phyloP scores from a whole-genome alignment of 2,888 invertebrate genomes.

The Eristalis tenax region DNA sequence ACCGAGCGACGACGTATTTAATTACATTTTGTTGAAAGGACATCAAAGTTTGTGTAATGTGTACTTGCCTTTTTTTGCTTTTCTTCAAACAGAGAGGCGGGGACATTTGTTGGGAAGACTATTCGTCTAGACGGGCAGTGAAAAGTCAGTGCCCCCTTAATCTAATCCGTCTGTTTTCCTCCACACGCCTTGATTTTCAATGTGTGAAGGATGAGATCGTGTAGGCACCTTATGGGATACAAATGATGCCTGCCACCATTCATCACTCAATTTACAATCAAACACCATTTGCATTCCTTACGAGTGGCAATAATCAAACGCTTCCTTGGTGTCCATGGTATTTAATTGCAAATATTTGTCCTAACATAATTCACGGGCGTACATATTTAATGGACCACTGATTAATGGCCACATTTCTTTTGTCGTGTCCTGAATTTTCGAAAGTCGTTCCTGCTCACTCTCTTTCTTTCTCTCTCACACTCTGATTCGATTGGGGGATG shows the following conservation, averaged over 20 bases:
- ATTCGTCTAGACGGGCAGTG: constrained; percentile 48
- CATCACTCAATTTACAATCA: constrained; percentile 42
- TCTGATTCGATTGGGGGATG: too few species aligned
- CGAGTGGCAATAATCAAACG: constrained; percentile 32
- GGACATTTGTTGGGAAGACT: background rate
- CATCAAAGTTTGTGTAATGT: constrained; percentile 20
- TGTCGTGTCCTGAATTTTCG: background rate
- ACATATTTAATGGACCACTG: constrained; percentile 57
- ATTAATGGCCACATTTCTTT: constrained; percentile 57
- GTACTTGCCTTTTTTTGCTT: background rate
- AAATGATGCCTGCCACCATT: background rate
- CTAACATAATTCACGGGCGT: constrained; percentile 48
- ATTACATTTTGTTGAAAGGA: constrained; percentile 49
- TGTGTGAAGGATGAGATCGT: background rate
- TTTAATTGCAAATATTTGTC: constrained; percentile 62
- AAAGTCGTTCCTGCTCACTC: too few species aligned
- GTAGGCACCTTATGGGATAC: background rate
- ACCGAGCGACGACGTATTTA: constrained; percentile 38
- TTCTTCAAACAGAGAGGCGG: background rate
- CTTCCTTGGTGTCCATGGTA: constrained; percentile 14
- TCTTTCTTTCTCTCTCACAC: too few species aligned
- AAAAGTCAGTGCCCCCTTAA: constrained; percentile 48
- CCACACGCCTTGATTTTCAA: background rate
- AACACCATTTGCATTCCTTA: constrained; percentile 40
- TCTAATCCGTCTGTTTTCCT: background rate